Base-by-base conservation (phyloP, 2,888 invertebrate genomes). In the Chrysolina americana region DNA sequence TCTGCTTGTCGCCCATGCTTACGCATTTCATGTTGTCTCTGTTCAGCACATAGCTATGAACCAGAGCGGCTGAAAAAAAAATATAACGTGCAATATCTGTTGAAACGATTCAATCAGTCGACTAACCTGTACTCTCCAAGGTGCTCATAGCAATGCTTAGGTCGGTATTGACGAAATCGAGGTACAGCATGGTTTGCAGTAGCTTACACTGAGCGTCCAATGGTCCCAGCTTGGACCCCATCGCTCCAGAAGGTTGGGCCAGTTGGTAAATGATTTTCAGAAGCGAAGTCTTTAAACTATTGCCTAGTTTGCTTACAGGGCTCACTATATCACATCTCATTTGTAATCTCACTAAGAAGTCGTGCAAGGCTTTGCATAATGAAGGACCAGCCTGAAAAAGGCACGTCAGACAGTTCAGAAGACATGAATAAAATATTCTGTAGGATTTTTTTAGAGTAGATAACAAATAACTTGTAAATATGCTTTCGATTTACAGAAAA, bases 191-290 rank as follows among this genome's bases (percentile, higher is more conserved):
- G 65, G 92, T 91, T 66, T 92, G 92, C 36, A 94, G 89, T 72
- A 94, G 89, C 84, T 92, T 92, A 84, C 93, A 94, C 85, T 95
- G 92, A 69, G 95, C 92, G 91, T 95, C 92, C 83, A 96, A 87
- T 75, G 95, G 93, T 76, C 92, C 91, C 84, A 93, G 90, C 82
- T 91, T 89, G 65, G 91, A 91, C 83, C 92, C 89, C 78, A 94
- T 87, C 21, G 91, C 90, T 69, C 92, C 93, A 78, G 84, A 82
- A 75, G 93, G 92, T 85, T 93, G 91, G 72, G 95, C 92, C 81
- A 96, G 88, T 80, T 93, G 93, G 82, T 93, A 91, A 47, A 94
- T 91, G 1, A 95, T 91, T 84, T 92, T 92, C 78, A 96, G 88
- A 73, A 95, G 87, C 48, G 93, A 89, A 74, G 92, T 92, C 81